Evolutionary conservation across 2,888 invertebrate genomes (phyloP), one percentile per base, ranked within the genome.

Genomic region (Drosophila subsilvestris): DNA sequence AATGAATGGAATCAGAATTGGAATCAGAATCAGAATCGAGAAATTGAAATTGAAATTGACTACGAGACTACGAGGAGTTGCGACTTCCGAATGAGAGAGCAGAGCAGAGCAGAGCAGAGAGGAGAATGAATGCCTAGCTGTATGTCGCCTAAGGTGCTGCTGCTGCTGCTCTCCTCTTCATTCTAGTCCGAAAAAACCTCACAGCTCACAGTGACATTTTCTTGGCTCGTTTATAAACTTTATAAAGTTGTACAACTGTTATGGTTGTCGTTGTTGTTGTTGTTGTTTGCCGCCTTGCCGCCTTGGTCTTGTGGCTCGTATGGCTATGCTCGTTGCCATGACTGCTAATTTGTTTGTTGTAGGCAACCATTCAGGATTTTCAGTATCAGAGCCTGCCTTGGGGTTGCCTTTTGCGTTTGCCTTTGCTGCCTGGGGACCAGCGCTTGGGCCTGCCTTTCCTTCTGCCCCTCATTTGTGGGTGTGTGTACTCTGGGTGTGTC

Each of bases 321-420:
- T 22, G 22, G 22, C 22, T 2, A 22, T 54, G 72, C 65, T 27
- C 27, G 87, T 85, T 87, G 83, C 88, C 79, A 86, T 87, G 85
- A 83, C 79, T 79, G 79, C 86, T 81, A 87, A 87, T 87, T 85
- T 87, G 87, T 83, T 80, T 80, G 80, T 79, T 83, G 81, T 83
- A 79, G 81, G 80, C 86, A 79, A 86, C 80, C 84, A 83, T 83
- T 86, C 73, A 83, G 63, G 78, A 77, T 83, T 72, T 72, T 56
- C 78, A 57, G 18, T 14, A 12, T 43, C 48, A 29, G 22, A 42
- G 45, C 42, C 42, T 9, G 20, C 5, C 37, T 17, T 12, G 37
- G 32, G 9, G 53, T 14, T 37, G 32, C 53, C 51, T 37, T 45
- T 48, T 48, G 47, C 71, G n/a, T 14, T 58, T 14, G 27, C 37